Conservation (phyloP, 2,797 vertebrate genomes). For the Falco concolor region DNA sequence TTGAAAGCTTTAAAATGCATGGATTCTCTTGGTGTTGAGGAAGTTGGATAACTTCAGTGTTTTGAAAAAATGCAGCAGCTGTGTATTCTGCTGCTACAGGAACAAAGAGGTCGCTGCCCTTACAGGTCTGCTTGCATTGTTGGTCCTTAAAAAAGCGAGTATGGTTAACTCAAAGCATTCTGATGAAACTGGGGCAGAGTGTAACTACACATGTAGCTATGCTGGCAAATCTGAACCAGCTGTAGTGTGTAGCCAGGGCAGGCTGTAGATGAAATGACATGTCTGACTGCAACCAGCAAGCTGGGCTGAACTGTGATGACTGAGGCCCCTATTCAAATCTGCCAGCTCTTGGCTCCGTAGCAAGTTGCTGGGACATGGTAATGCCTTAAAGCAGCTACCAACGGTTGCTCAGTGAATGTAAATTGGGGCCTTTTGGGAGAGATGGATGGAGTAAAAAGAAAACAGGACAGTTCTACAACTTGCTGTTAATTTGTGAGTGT, state of each 20-base stretch:
- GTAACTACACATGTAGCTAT: constrained; percentile 29
- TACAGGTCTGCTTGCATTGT: constrained; percentile 24
- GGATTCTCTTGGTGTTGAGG: constrained; percentile 53
- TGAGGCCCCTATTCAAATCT: constrained; percentile 46
- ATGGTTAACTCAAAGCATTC: constrained; percentile 41
- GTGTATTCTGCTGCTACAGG: constrained; percentile 62
- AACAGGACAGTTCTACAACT: neutral
- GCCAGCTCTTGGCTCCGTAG: constrained; percentile 34
- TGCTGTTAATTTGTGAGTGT: neutral
- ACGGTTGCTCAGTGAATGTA: constrained; percentile 24
- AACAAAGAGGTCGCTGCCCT: constrained; percentile 46
- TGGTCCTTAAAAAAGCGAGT: too few relatives aligned
- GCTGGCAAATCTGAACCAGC: constrained; percentile 54
- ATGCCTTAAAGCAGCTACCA: constrained; percentile 43
- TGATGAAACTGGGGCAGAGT: constrained; percentile 56
- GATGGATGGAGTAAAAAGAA: neutral
- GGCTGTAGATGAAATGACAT: constrained; percentile 19
- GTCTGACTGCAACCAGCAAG: constrained; percentile 5
- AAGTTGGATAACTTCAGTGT: constrained; percentile 61
- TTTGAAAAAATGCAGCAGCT: constrained; percentile 69
- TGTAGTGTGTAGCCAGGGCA: constrained; percentile 10
- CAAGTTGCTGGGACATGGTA: constrained; percentile 28
- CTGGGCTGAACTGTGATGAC: neutral
- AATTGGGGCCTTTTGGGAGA: constrained; percentile 23
- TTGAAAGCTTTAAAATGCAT: constrained; percentile 58